Evolutionary conservation across 1,140 invertebrate species (phyloP).

Genomic region (Bombus picipes): DNA sequence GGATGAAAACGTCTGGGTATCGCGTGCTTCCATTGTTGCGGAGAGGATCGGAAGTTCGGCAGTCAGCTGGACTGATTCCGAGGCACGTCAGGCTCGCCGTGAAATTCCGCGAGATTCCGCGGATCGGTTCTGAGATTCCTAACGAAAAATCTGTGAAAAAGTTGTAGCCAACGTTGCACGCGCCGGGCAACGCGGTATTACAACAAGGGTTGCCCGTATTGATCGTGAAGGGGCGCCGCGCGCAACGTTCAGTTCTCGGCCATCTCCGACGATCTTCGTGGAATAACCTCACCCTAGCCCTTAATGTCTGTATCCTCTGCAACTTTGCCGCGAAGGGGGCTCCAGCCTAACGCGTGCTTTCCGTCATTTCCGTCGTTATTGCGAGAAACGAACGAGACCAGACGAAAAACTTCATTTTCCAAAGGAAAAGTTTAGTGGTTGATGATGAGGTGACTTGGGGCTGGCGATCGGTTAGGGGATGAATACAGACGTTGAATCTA

Average conservation of each 20-base stretch:
- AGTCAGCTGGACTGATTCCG: neutral
- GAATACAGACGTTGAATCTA: neutral
- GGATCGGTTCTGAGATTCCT: conserved; percentile 17
- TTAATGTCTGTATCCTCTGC: conserved; percentile 76
- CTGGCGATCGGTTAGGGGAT: neutral
- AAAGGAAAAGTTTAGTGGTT: neutral
- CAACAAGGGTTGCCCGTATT: conserved; percentile 76
- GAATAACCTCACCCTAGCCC: conserved; percentile 76
- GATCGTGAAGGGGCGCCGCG: conserved; percentile 78
- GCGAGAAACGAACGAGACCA: neutral
- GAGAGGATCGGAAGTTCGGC: too few species aligned
- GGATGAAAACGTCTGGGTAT: neutral
- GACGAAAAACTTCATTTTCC: neutral
- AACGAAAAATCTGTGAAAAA: conserved; percentile 63
- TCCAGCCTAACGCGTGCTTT: neutral
- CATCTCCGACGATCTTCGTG: conserved; percentile 80
- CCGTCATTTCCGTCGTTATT: conserved; percentile 25
- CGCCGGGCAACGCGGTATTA: conserved; percentile 74
- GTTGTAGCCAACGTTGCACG: conserved; percentile 68
- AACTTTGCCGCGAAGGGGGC: conserved; percentile 66
- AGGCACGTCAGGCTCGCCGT: neutral
- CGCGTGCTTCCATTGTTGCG: neutral
- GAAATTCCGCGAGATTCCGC: neutral
- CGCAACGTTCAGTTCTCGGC: conserved; percentile 76
- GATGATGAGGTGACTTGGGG: too few species aligned